phyloP scores from a whole-genome alignment of 2,888 invertebrate genomes.

The Aphodius sticticus region DNA sequence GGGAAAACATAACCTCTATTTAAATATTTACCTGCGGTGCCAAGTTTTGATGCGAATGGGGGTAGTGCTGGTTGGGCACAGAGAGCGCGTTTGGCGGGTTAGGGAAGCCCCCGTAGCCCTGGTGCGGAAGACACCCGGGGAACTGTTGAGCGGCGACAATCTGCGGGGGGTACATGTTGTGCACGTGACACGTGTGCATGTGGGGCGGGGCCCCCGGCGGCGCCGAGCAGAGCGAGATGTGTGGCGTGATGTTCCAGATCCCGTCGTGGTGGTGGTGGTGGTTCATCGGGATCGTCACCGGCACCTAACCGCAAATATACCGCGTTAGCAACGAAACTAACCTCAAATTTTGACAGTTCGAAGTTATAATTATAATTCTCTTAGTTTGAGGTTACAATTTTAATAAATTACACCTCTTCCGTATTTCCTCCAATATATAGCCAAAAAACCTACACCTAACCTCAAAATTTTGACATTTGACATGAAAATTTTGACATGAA shows the following conservation, averaged over 20 bases:
- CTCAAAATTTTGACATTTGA: background rate
- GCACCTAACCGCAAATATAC: conserved; percentile 58
- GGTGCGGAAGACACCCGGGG: conserved; percentile 50
- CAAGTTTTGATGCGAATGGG: conserved; percentile 57
- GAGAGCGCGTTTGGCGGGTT: conserved; percentile 52
- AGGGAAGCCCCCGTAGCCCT: conserved; percentile 52
- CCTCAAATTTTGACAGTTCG: background rate
- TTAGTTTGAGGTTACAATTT: too few relatives aligned
- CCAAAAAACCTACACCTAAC: too few relatives aligned
- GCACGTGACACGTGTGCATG: conserved; percentile 59
- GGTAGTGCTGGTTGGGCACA: conserved; percentile 55
- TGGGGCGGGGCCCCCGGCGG: conserved; percentile 60
- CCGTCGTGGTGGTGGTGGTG: conserved; percentile 51
- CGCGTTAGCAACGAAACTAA: background rate
- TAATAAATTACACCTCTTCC: too few relatives aligned
- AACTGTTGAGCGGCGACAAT: conserved; percentile 48
- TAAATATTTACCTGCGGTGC: conserved; percentile 54
- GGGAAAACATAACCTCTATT: background rate
- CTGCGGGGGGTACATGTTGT: conserved; percentile 56
- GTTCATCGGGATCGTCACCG: conserved; percentile 66
- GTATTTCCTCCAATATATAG: too few relatives aligned
- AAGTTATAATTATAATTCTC: background rate
- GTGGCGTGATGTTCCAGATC: conserved; percentile 63
- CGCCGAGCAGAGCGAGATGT: conserved; percentile 63
- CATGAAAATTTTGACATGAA: too few relatives aligned